Conservation (phyloP, 2,888 invertebrate species). For the Chironomus riparius region DNA sequence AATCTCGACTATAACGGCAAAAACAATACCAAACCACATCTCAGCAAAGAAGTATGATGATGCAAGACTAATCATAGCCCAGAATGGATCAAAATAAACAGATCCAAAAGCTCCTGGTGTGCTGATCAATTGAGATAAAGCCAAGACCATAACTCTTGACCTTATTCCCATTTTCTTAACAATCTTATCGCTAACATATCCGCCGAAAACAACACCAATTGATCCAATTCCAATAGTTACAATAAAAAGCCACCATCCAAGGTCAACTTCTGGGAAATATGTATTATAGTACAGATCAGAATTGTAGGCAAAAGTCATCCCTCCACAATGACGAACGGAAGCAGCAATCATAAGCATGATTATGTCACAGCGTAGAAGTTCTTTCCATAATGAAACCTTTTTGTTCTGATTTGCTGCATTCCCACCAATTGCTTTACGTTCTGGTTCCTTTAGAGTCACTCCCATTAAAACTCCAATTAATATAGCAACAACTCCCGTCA, state of each 20-base stretch:
- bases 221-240: constrained; percentile 75
- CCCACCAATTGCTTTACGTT: constrained; percentile 62
- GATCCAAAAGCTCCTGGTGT: constrained; percentile 81
- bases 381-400: constrained; percentile 61
- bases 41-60: constrained; percentile 80
- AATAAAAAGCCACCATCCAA: constrained; percentile 83
- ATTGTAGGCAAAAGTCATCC: constrained; percentile 86
- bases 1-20: constrained; percentile 82
- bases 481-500: constrained; percentile 66
- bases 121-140: constrained; percentile 72
- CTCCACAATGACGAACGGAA: constrained; percentile 79
- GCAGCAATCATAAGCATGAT: constrained; percentile 76
- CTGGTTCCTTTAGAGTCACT: constrained; percentile 67
- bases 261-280: constrained; percentile 81
- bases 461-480: constrained; percentile 62
- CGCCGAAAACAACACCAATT: constrained; percentile 59
- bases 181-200: constrained; percentile 74
- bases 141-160: constrained; percentile 69
- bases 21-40: constrained; percentile 73
- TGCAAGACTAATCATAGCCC: constrained; percentile 82
- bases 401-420: constrained; percentile 42
- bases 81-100: constrained; percentile 68
- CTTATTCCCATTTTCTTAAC: constrained; percentile 79
- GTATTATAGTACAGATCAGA: constrained; percentile 67
- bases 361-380: constrained; percentile 67